Evolutionary conservation across 2,888 invertebrate species (phyloP).

Genomic region (Andricus curvator): DNA sequence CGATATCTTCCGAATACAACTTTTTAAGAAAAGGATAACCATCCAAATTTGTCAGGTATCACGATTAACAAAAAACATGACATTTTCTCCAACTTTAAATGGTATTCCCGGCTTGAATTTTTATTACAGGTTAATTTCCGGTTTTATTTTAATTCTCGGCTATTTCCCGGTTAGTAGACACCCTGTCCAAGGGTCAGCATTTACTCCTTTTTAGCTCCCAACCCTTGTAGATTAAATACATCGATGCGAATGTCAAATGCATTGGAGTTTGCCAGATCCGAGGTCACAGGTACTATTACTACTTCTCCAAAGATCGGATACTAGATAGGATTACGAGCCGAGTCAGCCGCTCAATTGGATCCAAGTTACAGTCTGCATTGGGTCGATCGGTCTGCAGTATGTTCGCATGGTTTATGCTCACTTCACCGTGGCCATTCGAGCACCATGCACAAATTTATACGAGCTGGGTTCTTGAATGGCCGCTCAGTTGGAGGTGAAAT

Average conservation of each 20-base stretch:
- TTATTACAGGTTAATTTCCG: no score
- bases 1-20: no score
- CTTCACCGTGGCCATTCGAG: conserved; percentile 1
- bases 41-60: no score
- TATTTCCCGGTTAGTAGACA: no score
- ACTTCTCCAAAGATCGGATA: conserved; percentile 20
- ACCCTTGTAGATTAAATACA: background rate
- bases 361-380: conserved; percentile 16
- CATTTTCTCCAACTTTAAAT: no score
- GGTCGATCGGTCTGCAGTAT: conserved; percentile 18
- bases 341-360: conserved; percentile 21
- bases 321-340: conserved; percentile 10
- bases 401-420: conserved; percentile 15
- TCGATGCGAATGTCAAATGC: conserved; percentile 7
- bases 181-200: background rate
- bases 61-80: no score
- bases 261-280: background rate
- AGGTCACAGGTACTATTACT: background rate
- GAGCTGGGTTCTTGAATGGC: background rate
- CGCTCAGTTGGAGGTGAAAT: conserved; percentile 14
- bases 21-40: no score
- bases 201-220: background rate
- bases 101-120: no score
- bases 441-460: conserved; percentile 19
- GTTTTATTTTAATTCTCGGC: no score